Base-by-base conservation (phyloP, 2,888 invertebrate species). In the Anthrax anthrax region DNA sequence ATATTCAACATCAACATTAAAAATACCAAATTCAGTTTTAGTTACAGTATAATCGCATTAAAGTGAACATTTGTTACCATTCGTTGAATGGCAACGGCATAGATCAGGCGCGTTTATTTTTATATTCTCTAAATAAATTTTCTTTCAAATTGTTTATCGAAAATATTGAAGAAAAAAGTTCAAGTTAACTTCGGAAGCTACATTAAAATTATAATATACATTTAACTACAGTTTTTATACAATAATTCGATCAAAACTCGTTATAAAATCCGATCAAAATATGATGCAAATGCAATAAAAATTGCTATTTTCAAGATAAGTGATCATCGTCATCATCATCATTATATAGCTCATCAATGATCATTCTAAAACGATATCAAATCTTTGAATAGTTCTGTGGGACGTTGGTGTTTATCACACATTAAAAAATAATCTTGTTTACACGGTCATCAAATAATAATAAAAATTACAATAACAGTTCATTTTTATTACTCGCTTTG, bases 31-130 rank as follows among this genome's bases (percentile, higher is more conserved):
- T 36, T 16, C 36, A 41, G 17, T 46, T 51, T 52, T 50, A 53
- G 50, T 52, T 51, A 53, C 60, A 66, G 64, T 64, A 67, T 65
- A 64, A 66, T 66, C 62, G 65, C 63, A 62, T 64, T 62, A 62
- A 60, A 64, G 63, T 61, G 63, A 64, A 62, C 62, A 63, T 63
- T 36, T 12, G n/a, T 10, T 29, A 34, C 45, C 68, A 68, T 68
- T 68, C 68, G 67, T 64, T 66, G 62, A 62, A 65, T 62, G 64
- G 63, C 68, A 65, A 63, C 69, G 65, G 68, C 62, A 65, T 63
- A 62, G 65, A 64, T 64, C 64, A 68, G 69, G 64, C 67, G 68
- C 67, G 67, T 27, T 42, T 46, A 42, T n/a, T 32, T 12, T 32
- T 32, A 32, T 23, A 23, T 23, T 8, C 23, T 23, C 8, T 6